Base-by-base conservation (phyloP, 1,140 invertebrate genomes). In the Campodea augens region DNA sequence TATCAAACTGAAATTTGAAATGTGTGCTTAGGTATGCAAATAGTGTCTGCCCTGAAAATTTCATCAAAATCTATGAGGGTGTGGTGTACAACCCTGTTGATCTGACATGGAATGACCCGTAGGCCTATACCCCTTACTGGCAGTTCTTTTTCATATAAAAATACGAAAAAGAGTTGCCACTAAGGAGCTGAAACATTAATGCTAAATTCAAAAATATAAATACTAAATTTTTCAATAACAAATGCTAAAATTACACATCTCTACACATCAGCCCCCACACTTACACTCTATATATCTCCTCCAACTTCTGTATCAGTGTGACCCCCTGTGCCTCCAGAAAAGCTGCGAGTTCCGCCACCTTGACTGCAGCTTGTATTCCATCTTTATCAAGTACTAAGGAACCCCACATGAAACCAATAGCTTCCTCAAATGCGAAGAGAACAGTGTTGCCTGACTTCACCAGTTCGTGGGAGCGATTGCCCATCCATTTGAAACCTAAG, bases 401-500 rank as follows among this genome's bases (percentile, higher is more conserved):
- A 0, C 81, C 79, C 58, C 85, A 85, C 92, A 98, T 98, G 60
- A 88, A 98, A 10, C 91, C 91, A 57, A 90, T 87, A 1, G 84
- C 82, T 63, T 89, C 85, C 66, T 99, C 95, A 63, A 83, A 99
- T 0, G 90, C 90, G 66, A 98, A 92, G 32, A 98, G 59, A 1
- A 97, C 81, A 1, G 63, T 63, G 55, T 88, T 82, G 3, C 71
- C 73, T 12, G 46, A 43, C 43, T 69, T 62, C 29, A 76, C 61
- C 21, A 93, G 59, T n/a, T 92, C 72, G 25, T 77, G 60, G 0
- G 80, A 69, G 62, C 72, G 74, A 59, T 97, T 98, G 57, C 87
- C 93, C 85, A 99, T 98, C 92, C 93, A 99, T 58, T 99, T 99
- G 59, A 99, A 99, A 0, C 96, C n/a, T n/a, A n/a, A n/a, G n/a